Base-by-base conservation (phyloP, 2,113 vertebrate species). In the Gila orcuttii region DNA sequence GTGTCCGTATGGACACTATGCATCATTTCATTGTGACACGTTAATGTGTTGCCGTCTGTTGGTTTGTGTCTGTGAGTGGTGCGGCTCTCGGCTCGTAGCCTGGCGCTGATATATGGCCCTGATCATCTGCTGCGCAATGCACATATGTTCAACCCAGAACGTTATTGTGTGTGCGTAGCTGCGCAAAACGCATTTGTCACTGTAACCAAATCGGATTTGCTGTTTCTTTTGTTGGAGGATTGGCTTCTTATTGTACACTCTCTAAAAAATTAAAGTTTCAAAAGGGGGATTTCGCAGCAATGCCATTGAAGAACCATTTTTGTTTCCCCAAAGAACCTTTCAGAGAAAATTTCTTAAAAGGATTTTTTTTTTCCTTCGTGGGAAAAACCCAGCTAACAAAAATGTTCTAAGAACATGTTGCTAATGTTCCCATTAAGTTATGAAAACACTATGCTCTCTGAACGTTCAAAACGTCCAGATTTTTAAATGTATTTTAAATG, bases 71-170 rank as follows among this genome's bases (percentile, higher is more conserved):
- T 36, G 2, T 45, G 52, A 79, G 45, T 12, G 25, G 11, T 6
- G 39, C 31, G 17, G 39, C 57, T 66, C 69, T 64, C 42, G 17
- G 23, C 64, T 84, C 15, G 33, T 50, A 83, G 25, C 36, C 59
- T 77, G 39, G 19, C 13, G 64, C 36, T 86, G 79, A 86, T 83
- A 47, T 88, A 88, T 79, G 60, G 39, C 33, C 36, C 17, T n/a
- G 47, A 60, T 88, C 84, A 79, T 88, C 80, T 86, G 84, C 25
- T 86, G 74, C 66, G 55, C 64, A 73, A 64, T 83, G 60, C 60
- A 47, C 39, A 83, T 78, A 73, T 79, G 64, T 86, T 86, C 68
- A 17, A 39, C 69, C 45, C 0, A 69, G 15, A 33, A 55, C 21
- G 23, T 69, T 55, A 69, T 5, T 69, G 45, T 64, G 73, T 47